Evolutionary conservation across 2,113 vertebrate species (phyloP).

Genomic region (Pseudonaja textilis): DNA sequence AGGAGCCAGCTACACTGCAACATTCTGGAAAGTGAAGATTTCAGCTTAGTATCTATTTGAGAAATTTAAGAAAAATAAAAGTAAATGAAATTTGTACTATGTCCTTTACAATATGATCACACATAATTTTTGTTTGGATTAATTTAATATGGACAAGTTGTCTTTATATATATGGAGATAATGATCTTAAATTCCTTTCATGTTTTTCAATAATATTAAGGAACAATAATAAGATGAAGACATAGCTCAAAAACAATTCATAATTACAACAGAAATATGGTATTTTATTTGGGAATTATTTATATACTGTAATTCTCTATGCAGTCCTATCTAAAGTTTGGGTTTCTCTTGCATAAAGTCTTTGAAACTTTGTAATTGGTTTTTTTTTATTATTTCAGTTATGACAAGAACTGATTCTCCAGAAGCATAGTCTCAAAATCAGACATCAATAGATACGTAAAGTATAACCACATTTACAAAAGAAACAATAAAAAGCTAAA

Average conservation of each 20-base stretch:
- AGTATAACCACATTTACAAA: neutral
- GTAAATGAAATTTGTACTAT: neutral
- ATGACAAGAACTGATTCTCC: neutral
- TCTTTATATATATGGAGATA: neutral
- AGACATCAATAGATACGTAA: neutral
- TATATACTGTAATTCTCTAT: neutral
- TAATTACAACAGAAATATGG: neutral
- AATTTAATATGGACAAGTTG: neutral
- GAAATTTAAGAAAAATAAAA: neutral
- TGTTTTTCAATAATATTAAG: neutral
- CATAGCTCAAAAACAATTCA: neutral
- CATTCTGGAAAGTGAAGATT: neutral
- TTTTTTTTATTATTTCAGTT: conserved; percentile 15
- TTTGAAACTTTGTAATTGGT: neutral
- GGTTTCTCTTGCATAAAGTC: neutral
- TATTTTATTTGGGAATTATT: neutral
- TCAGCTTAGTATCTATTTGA: neutral
- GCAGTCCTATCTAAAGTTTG: neutral
- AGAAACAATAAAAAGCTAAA: neutral
- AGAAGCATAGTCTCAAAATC: neutral
- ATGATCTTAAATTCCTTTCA: neutral
- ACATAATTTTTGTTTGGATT: neutral
- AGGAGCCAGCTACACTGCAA: neutral
- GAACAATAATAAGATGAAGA: neutral
- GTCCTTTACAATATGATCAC: neutral